These are phyloP conservation scores for Harmothoe impar DNA, from an alignment of 2,888 invertebrate species.

Conservation along the genomic window DNA sequence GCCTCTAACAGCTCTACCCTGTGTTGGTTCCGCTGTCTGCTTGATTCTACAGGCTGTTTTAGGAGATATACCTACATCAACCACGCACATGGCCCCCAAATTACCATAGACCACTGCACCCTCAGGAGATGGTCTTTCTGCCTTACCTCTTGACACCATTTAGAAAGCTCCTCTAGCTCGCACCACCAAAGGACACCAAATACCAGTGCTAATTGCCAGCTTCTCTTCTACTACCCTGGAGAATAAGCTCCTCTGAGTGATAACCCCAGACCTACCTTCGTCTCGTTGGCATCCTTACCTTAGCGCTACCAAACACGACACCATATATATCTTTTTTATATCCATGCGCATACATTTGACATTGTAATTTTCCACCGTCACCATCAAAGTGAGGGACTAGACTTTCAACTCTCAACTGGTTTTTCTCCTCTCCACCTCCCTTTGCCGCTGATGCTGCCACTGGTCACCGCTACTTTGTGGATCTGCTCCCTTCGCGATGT, in stretches of 20 bases:
- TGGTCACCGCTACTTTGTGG: constrained; percentile 28
- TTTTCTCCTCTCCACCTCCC: constrained; percentile 28
- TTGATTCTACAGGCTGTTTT: too few species aligned
- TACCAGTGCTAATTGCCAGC: neutral
- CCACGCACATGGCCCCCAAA: too few species aligned
- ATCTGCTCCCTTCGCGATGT: constrained; percentile 33
- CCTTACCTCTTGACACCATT: too few species aligned
- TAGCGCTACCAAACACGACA: neutral
- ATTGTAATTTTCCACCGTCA: neutral
- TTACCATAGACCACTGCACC: too few species aligned
- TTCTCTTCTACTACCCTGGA: neutral
- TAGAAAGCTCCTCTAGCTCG: neutral
- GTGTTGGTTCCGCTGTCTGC: too few species aligned
- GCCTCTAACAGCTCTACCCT: too few species aligned
- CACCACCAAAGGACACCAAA: neutral
- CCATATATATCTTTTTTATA: neutral
- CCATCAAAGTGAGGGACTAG: neutral
- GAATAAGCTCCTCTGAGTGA: neutral
- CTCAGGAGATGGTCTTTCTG: too few species aligned
- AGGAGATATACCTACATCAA: too few species aligned
- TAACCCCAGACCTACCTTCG: neutral
- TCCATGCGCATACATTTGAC: neutral
- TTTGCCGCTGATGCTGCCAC: neutral
- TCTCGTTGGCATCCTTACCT: neutral
- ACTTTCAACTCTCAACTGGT: constrained; percentile 43